Conservation (phyloP, 2,797 vertebrate species). For the Fistularia commersonii region DNA sequence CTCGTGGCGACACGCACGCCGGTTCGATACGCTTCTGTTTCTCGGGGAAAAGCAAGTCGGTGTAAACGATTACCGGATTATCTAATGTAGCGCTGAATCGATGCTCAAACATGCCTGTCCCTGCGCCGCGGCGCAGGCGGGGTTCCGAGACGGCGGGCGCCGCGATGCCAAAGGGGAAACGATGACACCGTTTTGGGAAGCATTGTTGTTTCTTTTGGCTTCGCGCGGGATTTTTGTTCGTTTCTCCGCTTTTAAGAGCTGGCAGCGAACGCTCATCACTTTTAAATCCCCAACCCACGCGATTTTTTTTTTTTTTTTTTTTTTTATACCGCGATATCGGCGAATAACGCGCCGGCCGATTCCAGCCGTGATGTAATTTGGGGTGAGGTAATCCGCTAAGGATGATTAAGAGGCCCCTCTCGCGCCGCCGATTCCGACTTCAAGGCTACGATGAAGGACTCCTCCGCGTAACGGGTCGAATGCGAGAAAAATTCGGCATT, state of each 20-base stretch:
- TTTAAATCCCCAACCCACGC: constrained; percentile 47
- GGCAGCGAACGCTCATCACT: constrained; percentile 4
- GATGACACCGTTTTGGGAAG: constrained; percentile 57
- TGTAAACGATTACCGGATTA: constrained; percentile 75
- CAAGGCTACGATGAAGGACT: constrained; percentile 28
- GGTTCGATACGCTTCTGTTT: constrained; percentile 71
- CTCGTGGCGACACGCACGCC: constrained; percentile 65
- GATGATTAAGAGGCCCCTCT: constrained; percentile 61
- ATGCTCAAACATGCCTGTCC: constrained; percentile 72
- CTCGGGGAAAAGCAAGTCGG: constrained; percentile 60
- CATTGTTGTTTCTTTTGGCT: constrained; percentile 62
- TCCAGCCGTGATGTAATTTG: constrained; percentile 63
- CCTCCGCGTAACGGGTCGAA: constrained; percentile 34
- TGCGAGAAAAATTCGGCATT: constrained; percentile 32
- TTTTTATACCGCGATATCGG: constrained; percentile 51
- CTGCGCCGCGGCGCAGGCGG: constrained; percentile 29
- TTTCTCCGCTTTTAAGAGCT: constrained; percentile 6
- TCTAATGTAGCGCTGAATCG: constrained; percentile 78
- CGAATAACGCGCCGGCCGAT: constrained; percentile 44
- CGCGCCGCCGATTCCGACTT: constrained; percentile 18
- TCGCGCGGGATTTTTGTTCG: constrained; percentile 46
- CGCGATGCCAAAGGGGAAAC: constrained; percentile 71
- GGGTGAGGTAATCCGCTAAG: constrained; percentile 70
- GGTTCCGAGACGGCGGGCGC: constrained; percentile 51
- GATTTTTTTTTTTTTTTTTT: no score